Evolutionary conservation across 1,140 invertebrate species (phyloP).

Genomic region (Armadillidium nasatum): DNA sequence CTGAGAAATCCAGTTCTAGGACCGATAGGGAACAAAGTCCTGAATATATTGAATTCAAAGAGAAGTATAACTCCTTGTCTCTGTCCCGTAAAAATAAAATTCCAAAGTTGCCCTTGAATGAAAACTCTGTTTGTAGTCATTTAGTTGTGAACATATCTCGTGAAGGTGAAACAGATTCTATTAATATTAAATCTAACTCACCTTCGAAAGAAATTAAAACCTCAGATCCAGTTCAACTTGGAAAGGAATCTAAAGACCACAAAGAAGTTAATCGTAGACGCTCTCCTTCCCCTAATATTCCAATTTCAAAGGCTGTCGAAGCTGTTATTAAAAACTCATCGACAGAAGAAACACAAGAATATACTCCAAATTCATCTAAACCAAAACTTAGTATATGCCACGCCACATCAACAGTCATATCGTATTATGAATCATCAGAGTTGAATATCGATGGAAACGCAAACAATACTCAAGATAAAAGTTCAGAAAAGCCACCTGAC

Average conservation of each 20-base stretch:
- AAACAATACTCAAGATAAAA: background rate
- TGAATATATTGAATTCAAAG: constrained; percentile 1
- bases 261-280: background rate
- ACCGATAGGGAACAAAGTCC: background rate
- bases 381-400: background rate
- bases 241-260: background rate
- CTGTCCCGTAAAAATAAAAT: background rate
- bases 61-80: background rate
- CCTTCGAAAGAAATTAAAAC: background rate
- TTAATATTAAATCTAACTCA: too few species aligned
- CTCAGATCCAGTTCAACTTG: background rate
- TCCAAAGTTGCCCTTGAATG: background rate
- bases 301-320: background rate
- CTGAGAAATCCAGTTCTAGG: background rate
- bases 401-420: background rate
- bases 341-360: background rate
- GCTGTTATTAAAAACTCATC: background rate
- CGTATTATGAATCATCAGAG: background rate
- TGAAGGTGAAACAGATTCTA: background rate
- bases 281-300: background rate
- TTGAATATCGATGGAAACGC: background rate
- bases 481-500: background rate
- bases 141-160: background rate
- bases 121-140: background rate
- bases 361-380: background rate